A percentile compares a stretch with the other conserved stretches of the same genome.
phyloP scores from a whole-genome alignment of 2,888 invertebrate genomes.

The Tipula confusa region DNA sequence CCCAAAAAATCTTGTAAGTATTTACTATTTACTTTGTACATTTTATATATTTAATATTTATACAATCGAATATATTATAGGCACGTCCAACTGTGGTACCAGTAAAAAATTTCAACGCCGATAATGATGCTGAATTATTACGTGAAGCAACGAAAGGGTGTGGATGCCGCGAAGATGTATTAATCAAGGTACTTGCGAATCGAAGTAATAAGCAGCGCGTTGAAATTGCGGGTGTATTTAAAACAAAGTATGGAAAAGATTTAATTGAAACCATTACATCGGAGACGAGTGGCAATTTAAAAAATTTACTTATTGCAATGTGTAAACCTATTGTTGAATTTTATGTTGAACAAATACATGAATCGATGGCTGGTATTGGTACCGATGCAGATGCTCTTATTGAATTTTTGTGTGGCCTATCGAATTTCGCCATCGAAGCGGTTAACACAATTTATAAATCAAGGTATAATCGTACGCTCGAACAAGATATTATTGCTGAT shows the following conservation, averaged over 20 bases:
- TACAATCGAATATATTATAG: too few relatives aligned
- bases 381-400: constrained; percentile 82
- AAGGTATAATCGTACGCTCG: constrained; percentile 51
- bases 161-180: constrained; percentile 85
- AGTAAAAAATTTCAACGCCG: constrained; percentile 71
- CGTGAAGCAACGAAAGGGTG: constrained; percentile 87
- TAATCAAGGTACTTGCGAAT: constrained; percentile 77
- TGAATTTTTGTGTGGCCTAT: constrained; percentile 83
- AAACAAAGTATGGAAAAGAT: constrained; percentile 56
- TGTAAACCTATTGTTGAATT: constrained; percentile 81
- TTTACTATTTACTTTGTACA: neutral
- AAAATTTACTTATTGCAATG: constrained; percentile 73
- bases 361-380: constrained; percentile 78
- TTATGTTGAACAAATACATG: constrained; percentile 77
- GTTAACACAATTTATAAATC: constrained; percentile 71
- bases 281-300: constrained; percentile 84
- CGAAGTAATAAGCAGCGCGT: constrained; percentile 82
- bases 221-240: constrained; percentile 39
- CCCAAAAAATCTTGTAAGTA: neutral
- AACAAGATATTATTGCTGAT: constrained; percentile 78
- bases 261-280: constrained; percentile 79
- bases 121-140: constrained; percentile 72
- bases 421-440: constrained; percentile 76
- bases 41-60: too few relatives aligned
- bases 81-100: constrained; percentile 68